Conservation (phyloP, 2,113 vertebrate species). For the Dromaius novaehollandiae region DNA sequence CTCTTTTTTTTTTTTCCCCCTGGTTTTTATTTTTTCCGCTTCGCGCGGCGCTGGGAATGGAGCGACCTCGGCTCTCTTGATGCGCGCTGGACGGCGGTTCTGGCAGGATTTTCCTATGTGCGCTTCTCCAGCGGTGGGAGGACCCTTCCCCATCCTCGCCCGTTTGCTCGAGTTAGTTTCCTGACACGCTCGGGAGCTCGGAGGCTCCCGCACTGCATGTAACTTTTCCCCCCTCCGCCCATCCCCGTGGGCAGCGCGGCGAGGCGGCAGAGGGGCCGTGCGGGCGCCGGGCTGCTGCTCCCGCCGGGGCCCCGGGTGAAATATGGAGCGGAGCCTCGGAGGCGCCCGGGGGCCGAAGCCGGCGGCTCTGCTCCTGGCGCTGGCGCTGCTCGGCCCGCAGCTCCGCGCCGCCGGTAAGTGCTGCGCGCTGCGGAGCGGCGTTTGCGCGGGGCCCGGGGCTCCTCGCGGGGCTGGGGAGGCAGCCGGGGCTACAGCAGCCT, state of each 20-base stretch:
- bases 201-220: slow-evolving; percentile 69
- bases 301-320: too few relatives aligned
- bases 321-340: too few relatives aligned
- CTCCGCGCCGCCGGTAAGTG: too few relatives aligned
- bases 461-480: too few relatives aligned
- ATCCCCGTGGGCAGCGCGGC: too few relatives aligned
- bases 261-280: too few relatives aligned
- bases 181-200: neutral
- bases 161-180: slow-evolving; percentile 57
- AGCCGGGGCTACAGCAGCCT: neutral
- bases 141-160: neutral
- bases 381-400: too few relatives aligned
- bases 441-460: too few relatives aligned
- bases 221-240: slow-evolving; percentile 48
- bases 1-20: neutral
- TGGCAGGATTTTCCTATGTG: slow-evolving; percentile 32
- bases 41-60: neutral
- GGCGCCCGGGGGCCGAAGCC: too few relatives aligned
- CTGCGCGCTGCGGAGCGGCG: too few relatives aligned
- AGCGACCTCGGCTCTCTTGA: neutral
- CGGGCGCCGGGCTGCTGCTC: too few relatives aligned
- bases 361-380: too few relatives aligned
- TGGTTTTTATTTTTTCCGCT: neutral
- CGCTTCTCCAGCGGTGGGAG: slow-evolving; percentile 8
- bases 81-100: neutral